Evolutionary conservation across 2,113 vertebrate species (phyloP).

Genomic region (Monarcha castaneiventris): DNA sequence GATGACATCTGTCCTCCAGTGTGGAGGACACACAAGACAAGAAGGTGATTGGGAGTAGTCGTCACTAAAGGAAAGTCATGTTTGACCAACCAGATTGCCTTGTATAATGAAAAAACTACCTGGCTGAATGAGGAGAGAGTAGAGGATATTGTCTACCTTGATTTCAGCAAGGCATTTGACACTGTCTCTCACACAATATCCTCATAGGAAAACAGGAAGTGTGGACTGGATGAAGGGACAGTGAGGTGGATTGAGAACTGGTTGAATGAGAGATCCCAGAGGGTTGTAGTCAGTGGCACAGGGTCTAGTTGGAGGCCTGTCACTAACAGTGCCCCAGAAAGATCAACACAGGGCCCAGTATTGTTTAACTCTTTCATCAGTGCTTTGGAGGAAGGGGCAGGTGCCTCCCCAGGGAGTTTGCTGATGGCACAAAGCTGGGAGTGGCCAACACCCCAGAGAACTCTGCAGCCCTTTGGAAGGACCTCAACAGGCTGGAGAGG

Average conservation of each 20-base stretch:
- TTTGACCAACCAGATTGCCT: background rate
- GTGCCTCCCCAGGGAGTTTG: accelerated
- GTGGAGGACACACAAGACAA: background rate
- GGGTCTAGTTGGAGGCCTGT: background rate
- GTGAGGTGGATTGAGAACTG: background rate
- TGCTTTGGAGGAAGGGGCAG: background rate
- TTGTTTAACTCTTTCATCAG: background rate
- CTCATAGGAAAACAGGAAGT: background rate
- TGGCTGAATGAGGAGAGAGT: background rate
- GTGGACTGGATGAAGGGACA: background rate
- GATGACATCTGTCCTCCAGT: background rate
- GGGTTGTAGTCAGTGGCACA: background rate
- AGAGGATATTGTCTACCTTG: background rate
- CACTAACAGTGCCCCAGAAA: background rate
- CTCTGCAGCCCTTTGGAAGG: background rate
- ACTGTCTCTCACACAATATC: background rate
- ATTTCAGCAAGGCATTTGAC: background rate
- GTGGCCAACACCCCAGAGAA: background rate
- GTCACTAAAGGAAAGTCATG: background rate
- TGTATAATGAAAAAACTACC: background rate
- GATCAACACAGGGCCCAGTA: no score
- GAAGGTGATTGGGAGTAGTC: background rate
- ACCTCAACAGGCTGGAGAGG: background rate
- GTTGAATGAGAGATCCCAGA: background rate
- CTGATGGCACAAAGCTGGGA: background rate